These are phyloP conservation scores for human (Homo sapiens) DNA, from an alignment of 2,113 vertebrate species.

Conservation along the genomic window GRCh38 chr17:39281501-39282000, in stretches of 20 bases:
- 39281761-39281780: background rate
- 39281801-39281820: background rate
- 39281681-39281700: slow-evolving; percentile 14
- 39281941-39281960: slow-evolving; percentile 65
- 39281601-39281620: background rate
- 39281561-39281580: slow-evolving; percentile 19
- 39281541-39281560: slow-evolving; percentile 1
- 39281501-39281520: slow-evolving; percentile 32
- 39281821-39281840: background rate
- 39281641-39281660: slow-evolving; percentile 10
- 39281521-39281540: background rate
- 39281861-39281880: slow-evolving; percentile 1
- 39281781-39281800: slow-evolving; percentile 1
- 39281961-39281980: slow-evolving; percentile 73
- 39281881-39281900: slow-evolving; percentile 47
- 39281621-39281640: background rate
- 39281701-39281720: background rate
- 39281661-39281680: background rate
- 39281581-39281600: background rate
- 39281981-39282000: slow-evolving; percentile 73
- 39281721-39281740: slow-evolving; percentile 4
- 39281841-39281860: slow-evolving; percentile 17
- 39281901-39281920: background rate
- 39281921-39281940: slow-evolving; percentile 77
- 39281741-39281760: slow-evolving; percentile 18